These are phyloP conservation scores for Styela plicata DNA, from an alignment of 23 tunicate genomes.

Conservation along the genomic window DNA sequence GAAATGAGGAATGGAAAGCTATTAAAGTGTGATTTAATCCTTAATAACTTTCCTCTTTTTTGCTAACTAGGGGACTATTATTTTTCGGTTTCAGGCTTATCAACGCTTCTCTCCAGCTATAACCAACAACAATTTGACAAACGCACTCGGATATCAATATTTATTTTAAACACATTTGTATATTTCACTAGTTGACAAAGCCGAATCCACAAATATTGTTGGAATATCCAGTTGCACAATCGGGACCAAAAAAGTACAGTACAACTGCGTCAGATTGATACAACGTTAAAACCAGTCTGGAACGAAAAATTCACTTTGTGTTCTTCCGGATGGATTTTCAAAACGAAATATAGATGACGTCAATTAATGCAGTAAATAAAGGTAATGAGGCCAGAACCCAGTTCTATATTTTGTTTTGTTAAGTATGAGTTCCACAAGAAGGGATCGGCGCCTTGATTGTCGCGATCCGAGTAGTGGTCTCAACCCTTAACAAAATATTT, in stretches of 20 bases:
- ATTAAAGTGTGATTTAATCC: too few relatives aligned
- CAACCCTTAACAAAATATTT: not conserved
- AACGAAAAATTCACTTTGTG: slow-evolving; percentile 18
- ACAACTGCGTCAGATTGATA: not conserved
- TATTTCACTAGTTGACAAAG: slow-evolving; percentile 13
- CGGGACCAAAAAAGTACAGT: slow-evolving; percentile 8
- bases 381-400: not conserved
- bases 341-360: not conserved
- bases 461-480: not conserved
- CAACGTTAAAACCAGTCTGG: slow-evolving; percentile 19
- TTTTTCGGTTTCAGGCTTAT: too few relatives aligned
- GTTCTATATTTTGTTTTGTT: not conserved
- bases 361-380: not conserved
- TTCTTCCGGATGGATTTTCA: slow-evolving; percentile 16
- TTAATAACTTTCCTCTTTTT: too few relatives aligned
- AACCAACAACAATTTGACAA: too few relatives aligned
- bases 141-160: too few relatives aligned
- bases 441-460: not conserved
- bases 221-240: slow-evolving; percentile 9
- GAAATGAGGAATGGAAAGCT: too few relatives aligned
- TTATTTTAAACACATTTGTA: too few relatives aligned
- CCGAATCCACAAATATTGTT: slow-evolving; percentile 10
- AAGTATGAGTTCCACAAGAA: not conserved
- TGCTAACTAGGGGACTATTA: too few relatives aligned
- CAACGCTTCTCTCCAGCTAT: too few relatives aligned